Conservation (phyloP, 2,797 vertebrate genomes). For the Malurus splendens region DNA sequence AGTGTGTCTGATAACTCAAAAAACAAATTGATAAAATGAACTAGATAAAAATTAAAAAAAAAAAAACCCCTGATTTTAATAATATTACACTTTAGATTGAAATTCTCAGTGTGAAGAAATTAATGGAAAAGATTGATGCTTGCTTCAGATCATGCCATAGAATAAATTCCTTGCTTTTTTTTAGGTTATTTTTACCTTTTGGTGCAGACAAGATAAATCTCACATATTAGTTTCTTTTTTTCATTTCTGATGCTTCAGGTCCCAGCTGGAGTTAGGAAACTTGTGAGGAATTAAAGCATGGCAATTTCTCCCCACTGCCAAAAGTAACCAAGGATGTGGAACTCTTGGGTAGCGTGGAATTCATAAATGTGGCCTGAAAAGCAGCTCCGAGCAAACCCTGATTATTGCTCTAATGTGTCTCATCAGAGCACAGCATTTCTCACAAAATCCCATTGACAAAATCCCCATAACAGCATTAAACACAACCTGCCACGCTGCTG, state of each 20-base stretch:
- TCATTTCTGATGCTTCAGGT: neutral
- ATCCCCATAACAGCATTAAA: neutral
- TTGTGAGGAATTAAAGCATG: neutral
- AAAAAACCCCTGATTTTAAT: neutral
- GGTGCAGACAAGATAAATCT: neutral
- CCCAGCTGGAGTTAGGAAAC: neutral
- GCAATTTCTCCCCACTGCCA: neutral
- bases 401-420: neutral
- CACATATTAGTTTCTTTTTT: neutral
- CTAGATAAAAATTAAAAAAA: neutral
- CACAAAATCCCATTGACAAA: neutral
- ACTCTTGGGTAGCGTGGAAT: neutral
- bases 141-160: neutral
- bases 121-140: neutral
- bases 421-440: neutral
- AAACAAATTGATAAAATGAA: neutral
- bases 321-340: neutral
- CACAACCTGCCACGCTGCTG: neutral
- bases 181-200: neutral
- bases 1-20: neutral
- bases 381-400: neutral
- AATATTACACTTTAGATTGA: neutral
- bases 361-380: neutral
- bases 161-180: neutral
- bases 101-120: neutral